Percentiles rank a stretch among this genome's conserved stretches.
Conservation (phyloP, 2,113 vertebrate genomes). For the Chamaea fasciata region DNA sequence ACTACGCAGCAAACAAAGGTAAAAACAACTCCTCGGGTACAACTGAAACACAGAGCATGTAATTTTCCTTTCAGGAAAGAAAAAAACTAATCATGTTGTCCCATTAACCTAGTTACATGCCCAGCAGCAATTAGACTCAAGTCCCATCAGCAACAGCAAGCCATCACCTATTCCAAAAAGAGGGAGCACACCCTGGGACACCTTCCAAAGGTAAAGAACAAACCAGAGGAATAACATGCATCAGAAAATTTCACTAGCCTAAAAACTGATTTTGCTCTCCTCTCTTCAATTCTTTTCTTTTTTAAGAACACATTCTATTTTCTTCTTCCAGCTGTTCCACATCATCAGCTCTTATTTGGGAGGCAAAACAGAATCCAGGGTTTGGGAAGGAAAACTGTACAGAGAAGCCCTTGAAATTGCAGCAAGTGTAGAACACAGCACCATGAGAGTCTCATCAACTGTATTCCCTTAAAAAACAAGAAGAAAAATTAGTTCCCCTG, state of each 20-base stretch:
- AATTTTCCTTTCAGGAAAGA: slow-evolving; percentile 19
- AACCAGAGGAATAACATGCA: background rate
- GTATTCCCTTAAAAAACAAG: background rate
- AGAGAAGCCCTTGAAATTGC: background rate
- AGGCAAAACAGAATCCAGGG: background rate
- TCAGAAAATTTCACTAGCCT: background rate
- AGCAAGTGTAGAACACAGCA: background rate
- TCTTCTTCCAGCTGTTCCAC: background rate
- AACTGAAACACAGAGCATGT: background rate
- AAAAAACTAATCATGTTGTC: background rate
- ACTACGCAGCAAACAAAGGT: background rate
- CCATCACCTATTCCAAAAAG: background rate
- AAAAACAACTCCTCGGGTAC: background rate
- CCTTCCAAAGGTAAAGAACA: background rate
- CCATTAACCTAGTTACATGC: slow-evolving; percentile 48
- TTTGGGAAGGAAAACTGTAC: background rate
- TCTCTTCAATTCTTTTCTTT: background rate
- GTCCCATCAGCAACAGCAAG: slow-evolving; percentile 34
- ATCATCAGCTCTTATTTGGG: background rate
- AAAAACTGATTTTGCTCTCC: background rate
- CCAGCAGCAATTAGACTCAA: slow-evolving; percentile 47
- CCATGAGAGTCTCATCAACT: background rate
- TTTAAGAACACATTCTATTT: background rate
- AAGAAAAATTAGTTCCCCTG: background rate
- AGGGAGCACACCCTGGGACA: background rate